Conservation (phyloP, 2,797 vertebrate species). For the Esox masquinongy region DNA sequence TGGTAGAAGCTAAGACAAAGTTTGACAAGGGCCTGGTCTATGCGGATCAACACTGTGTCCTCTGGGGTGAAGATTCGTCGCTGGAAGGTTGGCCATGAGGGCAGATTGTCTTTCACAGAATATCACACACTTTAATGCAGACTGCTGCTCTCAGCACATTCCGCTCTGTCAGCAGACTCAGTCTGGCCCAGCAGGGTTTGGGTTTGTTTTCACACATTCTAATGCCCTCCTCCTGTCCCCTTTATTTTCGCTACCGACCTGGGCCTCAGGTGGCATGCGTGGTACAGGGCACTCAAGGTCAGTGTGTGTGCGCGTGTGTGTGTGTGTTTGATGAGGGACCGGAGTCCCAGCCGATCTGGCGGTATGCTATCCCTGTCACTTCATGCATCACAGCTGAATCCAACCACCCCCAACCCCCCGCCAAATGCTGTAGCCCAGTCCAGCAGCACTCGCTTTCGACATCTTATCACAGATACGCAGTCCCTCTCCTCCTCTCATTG, state of each 20-base stretch:
- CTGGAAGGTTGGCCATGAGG: not conserved
- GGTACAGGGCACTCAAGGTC: conserved; percentile 30
- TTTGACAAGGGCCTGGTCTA: not conserved
- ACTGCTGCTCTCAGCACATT: conserved; percentile 43
- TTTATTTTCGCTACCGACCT: not conserved
- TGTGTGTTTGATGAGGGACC: not conserved
- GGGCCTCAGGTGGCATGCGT: conserved; percentile 15
- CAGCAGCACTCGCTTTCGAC: too few species aligned
- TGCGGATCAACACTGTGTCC: not conserved
- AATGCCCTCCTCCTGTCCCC: conserved; percentile 15
- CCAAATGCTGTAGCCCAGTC: too few species aligned
- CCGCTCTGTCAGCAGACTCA: conserved; percentile 12
- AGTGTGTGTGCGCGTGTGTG: conserved; percentile 2
- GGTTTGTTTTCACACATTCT: conserved; percentile 37
- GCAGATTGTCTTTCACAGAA: conserved; percentile 27
- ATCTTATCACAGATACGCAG: too few species aligned
- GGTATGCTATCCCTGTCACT: not conserved
- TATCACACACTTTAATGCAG: conserved; percentile 11
- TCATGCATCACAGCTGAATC: not conserved
- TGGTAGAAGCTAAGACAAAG: too few species aligned
- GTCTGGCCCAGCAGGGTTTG: conserved; percentile 26
- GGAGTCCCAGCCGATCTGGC: conserved; percentile 3
- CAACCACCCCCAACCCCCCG: not conserved
- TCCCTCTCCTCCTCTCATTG: too few species aligned
- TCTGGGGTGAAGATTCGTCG: not conserved